Evolutionary conservation across 2,797 vertebrate genomes (phyloP).

Genomic region (Periparus ater): DNA sequence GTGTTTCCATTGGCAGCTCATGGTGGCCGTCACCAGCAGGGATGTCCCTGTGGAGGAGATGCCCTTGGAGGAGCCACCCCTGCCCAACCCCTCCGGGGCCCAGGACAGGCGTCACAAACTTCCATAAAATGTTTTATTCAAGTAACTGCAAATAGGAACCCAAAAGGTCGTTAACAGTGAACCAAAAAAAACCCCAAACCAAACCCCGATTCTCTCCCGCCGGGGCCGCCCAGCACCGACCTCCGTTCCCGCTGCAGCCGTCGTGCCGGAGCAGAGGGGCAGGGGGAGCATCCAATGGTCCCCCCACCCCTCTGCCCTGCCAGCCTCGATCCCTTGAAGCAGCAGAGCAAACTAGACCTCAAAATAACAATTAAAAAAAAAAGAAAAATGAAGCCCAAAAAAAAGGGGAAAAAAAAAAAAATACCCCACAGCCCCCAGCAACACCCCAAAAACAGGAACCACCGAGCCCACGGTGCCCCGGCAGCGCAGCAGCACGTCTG

Average conservation of each 20-base stretch:
- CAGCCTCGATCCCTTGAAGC: slow-evolving; percentile 23
- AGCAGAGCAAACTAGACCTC: slow-evolving; percentile 4
- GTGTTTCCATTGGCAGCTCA: neutral
- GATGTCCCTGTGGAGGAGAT: neutral
- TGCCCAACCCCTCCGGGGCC: neutral
- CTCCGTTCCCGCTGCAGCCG: slow-evolving; percentile 23
- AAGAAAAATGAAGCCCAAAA: neutral
- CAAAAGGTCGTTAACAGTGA: slow-evolving; percentile 58
- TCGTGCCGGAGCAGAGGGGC: neutral
- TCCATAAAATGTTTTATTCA: slow-evolving; percentile 82
- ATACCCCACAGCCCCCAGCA: neutral
- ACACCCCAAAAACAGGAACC: neutral
- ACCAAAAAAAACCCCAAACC: neutral
- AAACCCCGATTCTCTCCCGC: neutral
- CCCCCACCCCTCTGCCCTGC: neutral
- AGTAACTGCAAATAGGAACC: slow-evolving; percentile 81
- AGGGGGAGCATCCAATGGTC: neutral
- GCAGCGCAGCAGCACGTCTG: slow-evolving; percentile 59
- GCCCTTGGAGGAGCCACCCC: neutral
- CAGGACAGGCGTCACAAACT: neutral
- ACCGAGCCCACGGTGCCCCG: neutral
- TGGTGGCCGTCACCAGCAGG: neutral
- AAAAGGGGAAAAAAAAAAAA: neutral
- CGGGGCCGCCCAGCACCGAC: neutral
- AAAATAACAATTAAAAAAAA: neutral